Base-by-base conservation (phyloP, 2,888 invertebrate genomes). In the Polyploca ridens region DNA sequence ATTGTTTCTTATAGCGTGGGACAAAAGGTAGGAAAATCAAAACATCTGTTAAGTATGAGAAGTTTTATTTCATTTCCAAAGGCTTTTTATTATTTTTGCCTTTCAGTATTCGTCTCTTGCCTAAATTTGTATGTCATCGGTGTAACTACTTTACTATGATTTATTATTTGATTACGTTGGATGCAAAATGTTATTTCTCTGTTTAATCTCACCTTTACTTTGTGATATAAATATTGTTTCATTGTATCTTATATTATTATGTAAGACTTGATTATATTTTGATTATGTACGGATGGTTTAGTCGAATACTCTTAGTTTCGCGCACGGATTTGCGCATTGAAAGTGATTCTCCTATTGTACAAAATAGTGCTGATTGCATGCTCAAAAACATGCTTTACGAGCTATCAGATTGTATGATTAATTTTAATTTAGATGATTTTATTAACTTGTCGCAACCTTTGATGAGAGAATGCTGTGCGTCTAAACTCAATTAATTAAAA, bases 191-290 rank as follows among this genome's bases (percentile, higher is more conserved):
- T 71, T 69, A 71, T 68, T 75, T 71, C 76, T 77, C 75, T 77
- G 74, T 83, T 79, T 71, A 75, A 84, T 82, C 83, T 86, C 83
- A 81, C 78, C 84, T 81, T 69, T 83, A 81, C 71, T 82, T 84
- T 88, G 85, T 88, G 85, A 86, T 86, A 86, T 81, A 78, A 75
- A 73, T 76, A 69, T 68, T 70, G 57, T 76, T 71, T 74, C 69
- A 71, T 74, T 71, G 68, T 74, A 70, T 61, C 44, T 41, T 19
- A 27, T 61, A 35, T 41, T 13, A 41, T 41, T 41, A 41, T 41
- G 41, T 49, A 49, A 49, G 49, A 49, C 49, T 49, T 49, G 49
- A 16, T 49, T 54, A 54, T 19, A 54, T 19, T 54, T 19, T 54
- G 19, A 54, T 54, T 54, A 19, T 54, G 54, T 54, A 54, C 10